Percentiles rank a stretch among this genome's conserved stretches.
phyloP scores from a whole-genome alignment of 2,888 invertebrate species.

The Melanargia galathea region DNA sequence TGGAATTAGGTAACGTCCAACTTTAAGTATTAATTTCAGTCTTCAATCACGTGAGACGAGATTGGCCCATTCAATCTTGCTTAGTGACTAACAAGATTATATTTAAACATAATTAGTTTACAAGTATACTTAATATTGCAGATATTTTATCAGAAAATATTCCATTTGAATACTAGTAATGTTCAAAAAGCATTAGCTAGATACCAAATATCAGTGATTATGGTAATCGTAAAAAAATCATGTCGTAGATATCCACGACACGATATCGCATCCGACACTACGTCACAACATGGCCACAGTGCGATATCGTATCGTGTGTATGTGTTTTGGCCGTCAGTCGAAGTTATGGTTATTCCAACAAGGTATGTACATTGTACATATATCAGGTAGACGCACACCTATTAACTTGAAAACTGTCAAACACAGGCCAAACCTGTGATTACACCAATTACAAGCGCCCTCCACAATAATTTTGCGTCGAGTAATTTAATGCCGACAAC shows the following conservation, averaged over 20 bases:
- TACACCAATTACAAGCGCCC: constrained; percentile 10
- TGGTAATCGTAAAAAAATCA: no score
- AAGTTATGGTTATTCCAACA: no score
- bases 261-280: no score
- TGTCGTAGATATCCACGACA: no score
- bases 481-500: constrained; percentile 13
- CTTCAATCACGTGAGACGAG: constrained; percentile 29
- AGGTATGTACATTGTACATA: background rate
- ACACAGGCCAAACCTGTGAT: constrained; percentile 12
- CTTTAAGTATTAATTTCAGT: constrained; percentile 15
- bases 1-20: constrained; percentile 33
- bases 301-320: no score
- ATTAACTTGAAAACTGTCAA: constrained; percentile 8
- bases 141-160: background rate
- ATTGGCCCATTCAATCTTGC: constrained; percentile 25
- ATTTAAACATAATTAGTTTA: background rate
- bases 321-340: no score
- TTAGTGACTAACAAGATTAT: background rate
- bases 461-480: constrained; percentile 6
- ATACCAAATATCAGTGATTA: no score
- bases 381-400: no score
- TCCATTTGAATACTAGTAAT: no score
- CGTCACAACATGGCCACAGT: no score
- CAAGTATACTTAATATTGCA: background rate
- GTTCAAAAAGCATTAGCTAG: no score